Evolutionary conservation across 37 sponge, comb jelly and placozoan genomes (phyloP), one percentile per base, ranked within the genome.

Genomic region (Aplysina aerophoba): DNA sequence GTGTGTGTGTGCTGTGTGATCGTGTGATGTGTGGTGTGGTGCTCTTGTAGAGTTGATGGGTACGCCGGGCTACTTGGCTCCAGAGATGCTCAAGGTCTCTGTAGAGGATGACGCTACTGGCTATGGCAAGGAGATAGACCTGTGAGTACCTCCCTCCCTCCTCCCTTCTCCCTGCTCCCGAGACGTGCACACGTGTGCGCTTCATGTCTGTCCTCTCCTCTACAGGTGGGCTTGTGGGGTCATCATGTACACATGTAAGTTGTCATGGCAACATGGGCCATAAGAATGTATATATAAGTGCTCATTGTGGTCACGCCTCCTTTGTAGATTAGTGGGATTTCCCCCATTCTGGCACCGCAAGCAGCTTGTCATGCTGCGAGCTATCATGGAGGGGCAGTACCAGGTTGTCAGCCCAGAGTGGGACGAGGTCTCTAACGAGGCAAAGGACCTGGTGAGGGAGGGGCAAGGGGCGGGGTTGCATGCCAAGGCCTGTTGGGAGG

Each of bases 341-440:
- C 96, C 96, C 27, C 96, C 96, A 61, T 96, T 96, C 80, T 96
- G 96, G 96, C 96, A 96, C 66, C 92, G 96, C 28, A 93, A 93
- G 59, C 94, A 93, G 88, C 84, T 96, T 54, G 83, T 93, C 34
- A 91, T 96, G 94, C 60, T 96, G 56, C 55, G 96, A 6, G 83
- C 69, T 63, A 96, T 96, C 84, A 96, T 96, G 96, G 89, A 91
- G 17, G 94, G 96, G n/a, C 82, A 80, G 35, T 96, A 93, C 40
- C 78, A 89, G 78, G 93, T 96, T 89, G 92, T 89, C 31, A 93
- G 92, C 57, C 96, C 96, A 25, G 96, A 96, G 62, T 96, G 96
- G 96, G 92, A 93, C 44, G 94, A 93, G 57, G 89, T 96, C 44
- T 89, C 92, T 17, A 94, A 96, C 61, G 22, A 44, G 38, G 94